Base-by-base conservation (phyloP, 2,797 vertebrate species). In the Pelobates cultripes region DNA sequence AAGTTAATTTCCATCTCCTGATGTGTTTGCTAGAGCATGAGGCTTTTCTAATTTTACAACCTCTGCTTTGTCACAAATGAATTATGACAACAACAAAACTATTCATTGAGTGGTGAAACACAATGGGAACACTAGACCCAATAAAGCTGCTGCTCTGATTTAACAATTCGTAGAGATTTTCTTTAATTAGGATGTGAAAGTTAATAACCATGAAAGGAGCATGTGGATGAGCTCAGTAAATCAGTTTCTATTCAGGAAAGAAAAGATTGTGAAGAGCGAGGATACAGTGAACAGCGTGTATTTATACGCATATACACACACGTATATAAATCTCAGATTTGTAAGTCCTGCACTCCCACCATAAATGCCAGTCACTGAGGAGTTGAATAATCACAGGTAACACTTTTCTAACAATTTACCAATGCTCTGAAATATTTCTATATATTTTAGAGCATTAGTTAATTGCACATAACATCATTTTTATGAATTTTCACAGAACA, bases 101-200 rank as follows among this genome's bases (percentile, higher is more conserved):
- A 79, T 83, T 79, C 77, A 83, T 70, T 75, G 72, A 66, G 43
- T 13, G 10, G 3, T 4, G 12, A 75, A 28, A 55, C 69, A 75
- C 66, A 75, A 83, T 70, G 70, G 72, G 41, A 75, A 47, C 41
- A 67, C 15, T 43, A 42, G 60, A 72, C 81, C 64, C 69, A 70
- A 63, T 57, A 70, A 83, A 83, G 66, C 53, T 70, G 64, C 74
- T 75, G 72, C 77, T 83, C 77, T 79, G 64, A 83, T 83, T 83
- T 83, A 71, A 75, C 77, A 83, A 77, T 79, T 79, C 55, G 40
- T 74, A 74, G 63, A 73, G 61, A 66, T 77, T 73, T 83, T 78
- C 72, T 40, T 68, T 83, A 83, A 79, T 83, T 79, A 79, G 43
- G 64, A 68, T 75, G 64, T 75, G 55, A 74, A 83, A 78, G 71